Percentiles rank a stretch among this genome's conserved stretches.
phyloP scores from a whole-genome alignment of 2,113 vertebrate species.

The Epinephelus lanceolatus region DNA sequence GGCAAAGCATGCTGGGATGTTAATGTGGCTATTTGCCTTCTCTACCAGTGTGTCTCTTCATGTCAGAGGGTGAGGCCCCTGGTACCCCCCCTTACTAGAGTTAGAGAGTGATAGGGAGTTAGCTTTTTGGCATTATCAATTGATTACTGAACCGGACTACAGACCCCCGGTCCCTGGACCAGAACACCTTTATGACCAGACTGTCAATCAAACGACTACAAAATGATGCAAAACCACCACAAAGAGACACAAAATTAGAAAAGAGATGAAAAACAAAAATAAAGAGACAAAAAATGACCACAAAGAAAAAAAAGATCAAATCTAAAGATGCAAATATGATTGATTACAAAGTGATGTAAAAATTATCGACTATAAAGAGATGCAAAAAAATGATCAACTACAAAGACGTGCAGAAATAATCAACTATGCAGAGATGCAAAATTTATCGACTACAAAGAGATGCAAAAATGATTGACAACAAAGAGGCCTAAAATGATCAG shows the following conservation, averaged over 20 bases:
- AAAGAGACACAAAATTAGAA: background rate
- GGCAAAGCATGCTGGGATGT: conserved; percentile 48
- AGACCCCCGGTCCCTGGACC: background rate
- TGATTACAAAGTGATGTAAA: too few relatives aligned
- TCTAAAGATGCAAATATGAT: too few relatives aligned
- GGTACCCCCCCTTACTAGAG: background rate
- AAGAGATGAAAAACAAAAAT: background rate
- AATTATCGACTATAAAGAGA: background rate
- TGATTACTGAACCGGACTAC: background rate
- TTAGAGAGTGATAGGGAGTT: background rate
- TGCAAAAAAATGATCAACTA: background rate
- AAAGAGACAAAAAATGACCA: background rate
- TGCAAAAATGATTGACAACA: background rate
- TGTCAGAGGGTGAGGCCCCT: background rate
- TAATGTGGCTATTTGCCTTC: conserved; percentile 1
- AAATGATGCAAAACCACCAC: background rate
- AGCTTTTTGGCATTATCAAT: background rate
- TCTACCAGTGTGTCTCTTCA: background rate
- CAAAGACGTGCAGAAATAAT: background rate
- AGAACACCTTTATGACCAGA: background rate
- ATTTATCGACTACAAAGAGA: background rate
- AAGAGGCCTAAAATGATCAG: background rate
- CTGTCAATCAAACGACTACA: background rate
- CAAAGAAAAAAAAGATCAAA: too few relatives aligned
- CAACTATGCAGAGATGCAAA: too few relatives aligned